phyloP scores from a whole-genome alignment of 2,888 invertebrate species.

The Eudemis profundana region DNA sequence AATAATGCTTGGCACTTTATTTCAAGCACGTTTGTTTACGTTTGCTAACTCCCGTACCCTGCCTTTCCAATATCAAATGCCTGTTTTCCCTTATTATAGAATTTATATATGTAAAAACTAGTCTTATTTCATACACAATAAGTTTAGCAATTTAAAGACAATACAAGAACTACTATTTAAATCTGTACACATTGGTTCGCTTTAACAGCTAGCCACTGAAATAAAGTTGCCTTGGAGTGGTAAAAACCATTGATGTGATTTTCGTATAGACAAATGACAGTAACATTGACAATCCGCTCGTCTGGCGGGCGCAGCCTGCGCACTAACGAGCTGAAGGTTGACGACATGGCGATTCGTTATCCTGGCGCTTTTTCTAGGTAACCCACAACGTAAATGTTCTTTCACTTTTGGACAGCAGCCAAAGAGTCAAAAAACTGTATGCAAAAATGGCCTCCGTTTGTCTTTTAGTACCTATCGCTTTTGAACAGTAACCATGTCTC shows the following conservation, averaged over 20 bases:
- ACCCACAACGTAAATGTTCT: conserved; percentile 28
- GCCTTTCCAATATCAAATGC: conserved; percentile 6
- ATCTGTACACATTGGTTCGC: no score
- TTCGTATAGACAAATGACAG: conserved; percentile 31
- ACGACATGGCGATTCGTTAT: conserved; percentile 29
- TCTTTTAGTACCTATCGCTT: conserved; percentile 19
- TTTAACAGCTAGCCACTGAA: conserved; percentile 10
- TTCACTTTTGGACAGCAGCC: conserved; percentile 31
- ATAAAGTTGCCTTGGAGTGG: conserved; percentile 6
- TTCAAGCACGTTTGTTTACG: conserved; percentile 28
- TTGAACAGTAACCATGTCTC: conserved; percentile 10
- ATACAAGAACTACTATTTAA: no score
- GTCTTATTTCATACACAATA: not conserved
- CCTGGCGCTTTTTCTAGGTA: conserved; percentile 31
- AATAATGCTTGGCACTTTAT: conserved; percentile 31
- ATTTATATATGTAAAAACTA: no score
- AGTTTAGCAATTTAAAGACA: not conserved
- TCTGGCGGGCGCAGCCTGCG: conserved; percentile 13
- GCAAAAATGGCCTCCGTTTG: conserved; percentile 24
- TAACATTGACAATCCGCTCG: conserved; percentile 28
- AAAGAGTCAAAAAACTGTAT: conserved; percentile 24
- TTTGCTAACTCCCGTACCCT: conserved; percentile 11
- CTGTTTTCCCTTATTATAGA: not conserved
- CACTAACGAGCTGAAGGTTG: conserved; percentile 25
- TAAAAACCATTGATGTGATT: conserved; percentile 31